Evolutionary conservation across 2,888 invertebrate genomes (phyloP).

Genomic region (Oegoconia quadripuncta): DNA sequence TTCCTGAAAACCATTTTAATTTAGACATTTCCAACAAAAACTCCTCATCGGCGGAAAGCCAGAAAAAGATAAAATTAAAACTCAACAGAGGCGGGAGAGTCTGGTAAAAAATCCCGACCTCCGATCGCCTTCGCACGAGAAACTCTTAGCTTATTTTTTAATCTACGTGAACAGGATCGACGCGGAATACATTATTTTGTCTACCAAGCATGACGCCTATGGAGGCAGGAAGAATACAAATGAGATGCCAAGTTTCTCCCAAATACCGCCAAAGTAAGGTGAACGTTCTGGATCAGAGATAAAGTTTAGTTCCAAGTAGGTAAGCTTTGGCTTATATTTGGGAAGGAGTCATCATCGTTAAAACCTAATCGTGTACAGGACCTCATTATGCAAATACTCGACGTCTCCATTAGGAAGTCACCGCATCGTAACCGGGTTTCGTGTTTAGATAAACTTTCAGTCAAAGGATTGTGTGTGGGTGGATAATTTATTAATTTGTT

Average conservation of each 20-base stretch:
- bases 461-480: too few species aligned
- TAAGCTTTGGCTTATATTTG: conserved; percentile 19
- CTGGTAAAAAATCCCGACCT: conserved; percentile 5
- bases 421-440: conserved; percentile 24
- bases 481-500: too few species aligned
- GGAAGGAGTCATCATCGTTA: conserved; percentile 65
- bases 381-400: conserved; percentile 63
- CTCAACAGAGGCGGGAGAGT: background rate
- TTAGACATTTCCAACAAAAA: too few species aligned
- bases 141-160: conserved; percentile 37
- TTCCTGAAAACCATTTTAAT: too few species aligned
- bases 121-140: conserved; percentile 8
- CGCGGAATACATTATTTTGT: conserved; percentile 57
- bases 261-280: conserved; percentile 15
- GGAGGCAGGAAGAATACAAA: conserved; percentile 55
- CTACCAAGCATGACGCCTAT: conserved; percentile 59
- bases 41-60: background rate
- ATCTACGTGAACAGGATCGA: conserved; percentile 40
- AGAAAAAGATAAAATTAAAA: conserved; percentile 4
- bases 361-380: conserved; percentile 67
- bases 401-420: conserved; percentile 49
- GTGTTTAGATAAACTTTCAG: too few species aligned
- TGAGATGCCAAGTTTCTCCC: conserved; percentile 43
- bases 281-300: conserved; percentile 13
- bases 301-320: conserved; percentile 27